Evolutionary conservation across 2,888 invertebrate species (phyloP).

Genomic region (Cantharis rustica): DNA sequence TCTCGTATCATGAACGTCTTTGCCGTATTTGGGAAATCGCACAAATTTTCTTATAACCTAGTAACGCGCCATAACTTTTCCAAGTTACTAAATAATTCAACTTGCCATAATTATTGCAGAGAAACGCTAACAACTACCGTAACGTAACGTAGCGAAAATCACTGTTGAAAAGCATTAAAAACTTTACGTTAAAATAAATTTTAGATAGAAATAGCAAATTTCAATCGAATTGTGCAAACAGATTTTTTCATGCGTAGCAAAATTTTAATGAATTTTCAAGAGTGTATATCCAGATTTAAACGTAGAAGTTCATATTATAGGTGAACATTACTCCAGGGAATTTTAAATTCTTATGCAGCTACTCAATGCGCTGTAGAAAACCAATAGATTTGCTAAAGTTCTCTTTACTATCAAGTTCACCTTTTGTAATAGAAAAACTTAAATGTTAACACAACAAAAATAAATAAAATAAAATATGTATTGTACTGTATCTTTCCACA

Average conservation of each 20-base stretch:
- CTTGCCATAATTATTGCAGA: background rate
- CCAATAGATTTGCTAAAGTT: background rate
- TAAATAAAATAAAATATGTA: too few relatives aligned
- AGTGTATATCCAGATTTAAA: slow-evolving; percentile 17
- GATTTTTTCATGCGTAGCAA: background rate
- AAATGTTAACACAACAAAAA: background rate
- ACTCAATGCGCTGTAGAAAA: background rate
- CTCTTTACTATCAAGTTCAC: background rate
- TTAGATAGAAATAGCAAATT: background rate
- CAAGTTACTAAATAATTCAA: background rate
- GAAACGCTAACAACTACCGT: background rate
- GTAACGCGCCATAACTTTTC: background rate
- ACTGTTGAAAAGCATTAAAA: background rate
- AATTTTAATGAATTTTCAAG: background rate
- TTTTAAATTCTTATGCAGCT: slow-evolving; percentile 14
- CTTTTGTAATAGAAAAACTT: background rate
- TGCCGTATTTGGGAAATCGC: background rate
- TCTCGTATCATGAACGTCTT: too few relatives aligned
- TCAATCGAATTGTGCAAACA: background rate
- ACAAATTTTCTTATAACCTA: background rate
- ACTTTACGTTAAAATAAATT: background rate
- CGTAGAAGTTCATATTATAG: background rate
- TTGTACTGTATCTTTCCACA: background rate
- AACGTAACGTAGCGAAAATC: background rate
- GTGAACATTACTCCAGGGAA: slow-evolving; percentile 13